Conservation (phyloP, 2,113 vertebrate species). For the Megalops atlanticus region DNA sequence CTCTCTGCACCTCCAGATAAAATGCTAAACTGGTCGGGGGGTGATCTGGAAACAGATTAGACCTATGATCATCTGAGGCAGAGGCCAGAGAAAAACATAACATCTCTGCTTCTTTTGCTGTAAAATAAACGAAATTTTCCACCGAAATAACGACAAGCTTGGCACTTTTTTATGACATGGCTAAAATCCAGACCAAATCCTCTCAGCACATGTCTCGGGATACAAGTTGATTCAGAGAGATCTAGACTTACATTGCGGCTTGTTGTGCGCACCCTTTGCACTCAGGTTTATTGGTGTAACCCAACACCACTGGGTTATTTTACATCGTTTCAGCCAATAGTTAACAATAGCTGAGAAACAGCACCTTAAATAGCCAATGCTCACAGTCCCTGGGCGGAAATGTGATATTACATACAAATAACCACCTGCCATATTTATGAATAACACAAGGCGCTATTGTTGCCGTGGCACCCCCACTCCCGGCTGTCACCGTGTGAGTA, state of each 20-base stretch:
- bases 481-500: background rate
- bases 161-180: no score
- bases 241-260: background rate
- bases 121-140: no score
- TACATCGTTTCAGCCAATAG: background rate
- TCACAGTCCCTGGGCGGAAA: background rate
- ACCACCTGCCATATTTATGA: background rate
- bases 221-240: background rate
- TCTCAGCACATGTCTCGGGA: no score
- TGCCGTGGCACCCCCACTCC: background rate
- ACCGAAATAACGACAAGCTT: no score
- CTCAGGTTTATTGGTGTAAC: slow-evolving; percentile 11
- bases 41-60: no score
- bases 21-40: no score
- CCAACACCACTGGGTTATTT: slow-evolving; percentile 9
- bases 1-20: background rate
- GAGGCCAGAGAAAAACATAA: no score
- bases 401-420: background rate
- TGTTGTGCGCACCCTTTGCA: background rate
- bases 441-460: background rate
- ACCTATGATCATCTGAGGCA: no score
- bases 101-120: no score
- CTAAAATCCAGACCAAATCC: no score
- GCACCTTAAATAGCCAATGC: background rate
- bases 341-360: slow-evolving; percentile 2